phyloP scores from a whole-genome alignment of 2,888 invertebrate species.

The Masnerella sp. region DNA sequence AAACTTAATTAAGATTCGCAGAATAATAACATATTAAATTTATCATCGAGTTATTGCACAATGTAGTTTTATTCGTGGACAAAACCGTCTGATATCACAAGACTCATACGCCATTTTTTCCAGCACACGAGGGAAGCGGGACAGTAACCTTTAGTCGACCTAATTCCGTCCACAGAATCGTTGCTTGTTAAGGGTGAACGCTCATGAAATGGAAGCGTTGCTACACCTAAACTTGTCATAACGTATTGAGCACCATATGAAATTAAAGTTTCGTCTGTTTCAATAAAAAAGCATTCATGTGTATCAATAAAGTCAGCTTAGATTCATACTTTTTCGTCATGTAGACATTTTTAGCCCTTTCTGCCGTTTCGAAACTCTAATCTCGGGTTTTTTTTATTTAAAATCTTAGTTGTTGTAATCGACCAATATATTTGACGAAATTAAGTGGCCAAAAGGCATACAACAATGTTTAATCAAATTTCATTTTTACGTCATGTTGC shows the following conservation, averaged over 20 bases:
- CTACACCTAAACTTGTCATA: constrained; percentile 25
- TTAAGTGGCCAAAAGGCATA: too few species aligned
- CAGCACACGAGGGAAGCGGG: constrained; percentile 56
- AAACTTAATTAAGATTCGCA: too few species aligned
- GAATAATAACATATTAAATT: too few species aligned
- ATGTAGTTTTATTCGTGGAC: constrained; percentile 16
- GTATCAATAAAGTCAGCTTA: too few species aligned
- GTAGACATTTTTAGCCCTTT: too few species aligned
- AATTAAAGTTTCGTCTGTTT: constrained; percentile 32
- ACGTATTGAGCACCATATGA: constrained; percentile 25
- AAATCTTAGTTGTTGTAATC: too few species aligned
- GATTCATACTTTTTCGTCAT: too few species aligned
- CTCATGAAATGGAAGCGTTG: constrained; percentile 51
- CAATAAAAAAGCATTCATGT: constrained; percentile 33
- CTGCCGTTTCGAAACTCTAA: too few species aligned
- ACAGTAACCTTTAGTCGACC: constrained; percentile 66
- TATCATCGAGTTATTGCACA: constrained; percentile 38
- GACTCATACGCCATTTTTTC: constrained; percentile 45
- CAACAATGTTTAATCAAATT: too few species aligned
- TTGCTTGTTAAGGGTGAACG: constrained; percentile 57
- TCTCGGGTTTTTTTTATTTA: too few species aligned
- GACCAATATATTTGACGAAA: too few species aligned
- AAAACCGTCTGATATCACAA: constrained; percentile 37
- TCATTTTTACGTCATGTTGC: too few species aligned
- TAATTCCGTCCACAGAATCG: constrained; percentile 59